phyloP scores from a whole-genome alignment of 2,113 vertebrate species.

The Shinisaurus crocodilurus region DNA sequence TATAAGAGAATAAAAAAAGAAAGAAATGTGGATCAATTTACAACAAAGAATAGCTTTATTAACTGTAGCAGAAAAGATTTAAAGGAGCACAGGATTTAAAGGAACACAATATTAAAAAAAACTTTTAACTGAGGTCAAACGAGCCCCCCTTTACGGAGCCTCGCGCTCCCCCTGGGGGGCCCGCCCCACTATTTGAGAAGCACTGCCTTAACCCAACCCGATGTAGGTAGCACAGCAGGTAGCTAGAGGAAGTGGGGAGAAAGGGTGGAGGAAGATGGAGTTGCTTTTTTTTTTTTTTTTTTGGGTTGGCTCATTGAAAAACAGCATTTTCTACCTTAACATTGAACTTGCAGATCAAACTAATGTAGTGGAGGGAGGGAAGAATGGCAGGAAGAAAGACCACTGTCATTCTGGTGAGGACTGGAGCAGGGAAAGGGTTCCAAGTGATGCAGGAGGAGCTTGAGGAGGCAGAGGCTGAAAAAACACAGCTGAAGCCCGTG shows the following conservation, averaged over 20 bases:
- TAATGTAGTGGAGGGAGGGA: too few species aligned
- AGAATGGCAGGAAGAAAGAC: not conserved
- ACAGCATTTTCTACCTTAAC: not conserved
- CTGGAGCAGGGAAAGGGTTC: not conserved
- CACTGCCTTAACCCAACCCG: too few species aligned
- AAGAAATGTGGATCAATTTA: too few species aligned
- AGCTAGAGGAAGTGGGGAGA: not conserved
- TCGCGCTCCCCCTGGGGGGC: too few species aligned
- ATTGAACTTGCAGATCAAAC: not conserved
- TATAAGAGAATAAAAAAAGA: too few species aligned
- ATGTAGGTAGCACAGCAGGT: not conserved
- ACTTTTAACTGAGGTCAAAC: too few species aligned
- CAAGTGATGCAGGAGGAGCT: not conserved
- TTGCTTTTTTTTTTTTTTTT: not conserved
- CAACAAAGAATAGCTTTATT: too few species aligned
- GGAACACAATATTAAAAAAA: too few species aligned
- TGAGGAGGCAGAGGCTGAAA: not conserved
- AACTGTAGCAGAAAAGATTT: too few species aligned
- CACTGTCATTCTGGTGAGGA: not conserved
- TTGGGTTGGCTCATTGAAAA: not conserved
- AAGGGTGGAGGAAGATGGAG: not conserved
- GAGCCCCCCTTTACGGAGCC: too few species aligned
- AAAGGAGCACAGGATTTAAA: too few species aligned
- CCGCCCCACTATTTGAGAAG: too few species aligned
- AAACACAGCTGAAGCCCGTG: not conserved